Conservation (phyloP, 2,113 vertebrate species). For the Lophochroa leadbeateri region DNA sequence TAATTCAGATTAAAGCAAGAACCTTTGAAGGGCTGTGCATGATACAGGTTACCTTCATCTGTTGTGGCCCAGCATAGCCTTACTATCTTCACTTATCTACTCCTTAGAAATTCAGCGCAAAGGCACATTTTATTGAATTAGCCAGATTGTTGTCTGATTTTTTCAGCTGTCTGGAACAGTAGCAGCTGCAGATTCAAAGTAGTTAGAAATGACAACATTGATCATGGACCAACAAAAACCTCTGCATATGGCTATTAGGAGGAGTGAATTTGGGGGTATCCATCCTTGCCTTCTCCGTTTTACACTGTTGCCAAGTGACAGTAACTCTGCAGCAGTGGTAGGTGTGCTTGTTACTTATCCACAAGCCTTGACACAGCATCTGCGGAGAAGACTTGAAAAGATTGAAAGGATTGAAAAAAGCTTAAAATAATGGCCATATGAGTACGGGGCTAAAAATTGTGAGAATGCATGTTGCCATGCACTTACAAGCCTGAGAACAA, state of each 20-base stretch:
- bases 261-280: background rate
- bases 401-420: conserved; percentile 14
- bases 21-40: background rate
- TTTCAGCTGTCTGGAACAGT: background rate
- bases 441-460: conserved; percentile 29
- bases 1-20: background rate
- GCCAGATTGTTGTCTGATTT: background rate
- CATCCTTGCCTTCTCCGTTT: background rate
- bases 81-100: background rate
- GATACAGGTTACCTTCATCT: background rate
- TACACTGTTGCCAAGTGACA: background rate
- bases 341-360: background rate
- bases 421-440: background rate
- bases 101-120: background rate
- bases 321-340: background rate
- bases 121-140: background rate
- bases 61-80: background rate
- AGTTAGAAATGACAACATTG: background rate
- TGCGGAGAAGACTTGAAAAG: conserved; percentile 18
- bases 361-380: background rate
- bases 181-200: background rate
- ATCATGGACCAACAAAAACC: background rate
- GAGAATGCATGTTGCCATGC: background rate
- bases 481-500: conserved; percentile 1
- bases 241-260: background rate